Evolutionary conservation across 2,113 vertebrate genomes (phyloP).

Genomic region (Atlantisia rogersi): DNA sequence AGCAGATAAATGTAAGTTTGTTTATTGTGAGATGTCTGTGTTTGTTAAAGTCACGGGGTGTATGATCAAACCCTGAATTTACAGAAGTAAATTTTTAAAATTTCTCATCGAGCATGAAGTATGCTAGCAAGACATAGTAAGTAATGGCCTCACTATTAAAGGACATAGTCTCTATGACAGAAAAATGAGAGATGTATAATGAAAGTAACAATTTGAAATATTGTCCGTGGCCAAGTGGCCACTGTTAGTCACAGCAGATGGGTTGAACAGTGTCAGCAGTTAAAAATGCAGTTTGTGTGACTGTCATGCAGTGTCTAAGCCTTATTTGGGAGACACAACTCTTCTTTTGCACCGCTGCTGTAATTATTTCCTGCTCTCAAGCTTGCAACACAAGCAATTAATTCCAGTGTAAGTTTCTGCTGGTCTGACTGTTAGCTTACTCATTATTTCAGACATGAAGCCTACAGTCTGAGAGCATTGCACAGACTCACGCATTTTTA

Average conservation of each 20-base stretch:
- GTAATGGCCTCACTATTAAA: not conserved
- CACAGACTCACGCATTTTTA: not conserved
- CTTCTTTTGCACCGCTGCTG: not conserved
- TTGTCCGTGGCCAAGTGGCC: not conserved
- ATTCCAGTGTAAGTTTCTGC: not conserved
- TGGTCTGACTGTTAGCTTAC: not conserved
- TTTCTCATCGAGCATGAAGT: not conserved
- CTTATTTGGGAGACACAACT: not conserved
- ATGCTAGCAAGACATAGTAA: not conserved
- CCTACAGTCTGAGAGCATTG: not conserved
- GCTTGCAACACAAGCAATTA: not conserved
- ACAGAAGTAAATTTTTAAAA: not conserved
- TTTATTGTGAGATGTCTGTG: not conserved
- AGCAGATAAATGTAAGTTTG: not conserved
- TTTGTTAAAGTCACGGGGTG: not conserved
- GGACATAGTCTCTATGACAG: not conserved
- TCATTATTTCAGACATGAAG: not conserved
- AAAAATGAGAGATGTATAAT: not conserved
- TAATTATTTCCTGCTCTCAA: not conserved
- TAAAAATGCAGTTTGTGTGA: not conserved
- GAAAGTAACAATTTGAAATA: not conserved
- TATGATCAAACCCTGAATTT: not conserved
- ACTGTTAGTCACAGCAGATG: not conserved
- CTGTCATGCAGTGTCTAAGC: not conserved
- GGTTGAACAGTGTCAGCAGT: not conserved